Evolutionary conservation across 1,140 invertebrate species (phyloP), one percentile per base, ranked within the genome.

Genomic region (Eriocheir sinensis): DNA sequence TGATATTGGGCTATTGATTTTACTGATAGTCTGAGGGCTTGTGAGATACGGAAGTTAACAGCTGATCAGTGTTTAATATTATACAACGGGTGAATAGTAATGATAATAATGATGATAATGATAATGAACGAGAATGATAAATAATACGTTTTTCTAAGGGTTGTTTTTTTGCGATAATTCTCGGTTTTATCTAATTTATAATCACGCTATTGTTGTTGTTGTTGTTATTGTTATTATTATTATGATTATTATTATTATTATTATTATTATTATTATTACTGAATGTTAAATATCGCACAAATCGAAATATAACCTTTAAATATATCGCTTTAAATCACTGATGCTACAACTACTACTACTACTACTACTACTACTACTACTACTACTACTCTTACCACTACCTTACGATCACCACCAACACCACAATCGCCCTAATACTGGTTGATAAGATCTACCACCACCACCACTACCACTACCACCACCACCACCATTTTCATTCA

Each of bases 281-380:
- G 60, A 72, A n/a, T n/a, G n/a, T n/a, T n/a, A n/a, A n/a, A n/a
- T n/a, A n/a, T n/a, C 8, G 60, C 60, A 72, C 60, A 72, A 72
- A 72, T 72, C n/a, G n/a, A n/a, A n/a, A n/a, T n/a, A n/a, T n/a
- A n/a, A n/a, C n/a, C 27, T n/a, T n/a, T 72, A 1, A 72, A 72
- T 1, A 72, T 21, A 3, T 72, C 21, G 60, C 60, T 72, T n/a
- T 2, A n/a, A n/a, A 85, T 41, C 0, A 38, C 80, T 85, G 6
- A 38, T 89, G 48, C 38, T 89, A 89, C 88, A 48, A 89, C 38
- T 89, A 85, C 83, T 85, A 85, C 83, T 85, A 85, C 83, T 85
- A 85, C 83, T 38, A 85, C 83, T 85, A 85, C 83, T 2, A 85
- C 21, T n/a, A 36, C 81, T 30, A 85, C 27, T 34, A 85, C 83